A percentile compares a stretch with the other conserved stretches of the same genome.
Conservation (phyloP, 1,140 invertebrate species). For the Semibalanus balanoides region DNA sequence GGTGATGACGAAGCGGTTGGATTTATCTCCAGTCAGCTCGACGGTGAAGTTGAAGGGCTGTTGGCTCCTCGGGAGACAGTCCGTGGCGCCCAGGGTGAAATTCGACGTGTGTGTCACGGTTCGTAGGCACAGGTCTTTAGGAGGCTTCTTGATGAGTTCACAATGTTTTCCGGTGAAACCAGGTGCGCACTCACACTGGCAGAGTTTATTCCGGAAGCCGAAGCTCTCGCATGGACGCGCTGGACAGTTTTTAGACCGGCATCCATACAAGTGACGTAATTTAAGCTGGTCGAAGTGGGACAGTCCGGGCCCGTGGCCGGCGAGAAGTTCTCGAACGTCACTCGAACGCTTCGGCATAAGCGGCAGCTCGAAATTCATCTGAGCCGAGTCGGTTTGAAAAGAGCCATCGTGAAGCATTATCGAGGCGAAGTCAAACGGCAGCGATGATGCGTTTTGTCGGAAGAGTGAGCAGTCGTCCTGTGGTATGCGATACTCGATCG, state of each 20-base stretch:
- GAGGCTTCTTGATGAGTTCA: not conserved
- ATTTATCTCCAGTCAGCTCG: not conserved
- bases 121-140: not conserved
- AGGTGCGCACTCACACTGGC: not conserved
- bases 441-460: not conserved
- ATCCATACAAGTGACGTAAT: not conserved
- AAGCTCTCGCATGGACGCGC: not conserved
- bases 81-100: not conserved
- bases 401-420: not conserved
- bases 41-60: not conserved
- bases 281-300: not conserved
- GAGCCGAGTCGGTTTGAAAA: not conserved
- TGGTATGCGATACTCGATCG: not conserved
- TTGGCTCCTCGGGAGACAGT: not conserved
- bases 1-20: not conserved
- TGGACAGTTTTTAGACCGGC: not conserved
- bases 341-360: not conserved
- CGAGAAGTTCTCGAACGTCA: not conserved
- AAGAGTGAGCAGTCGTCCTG: not conserved
- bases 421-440: not conserved
- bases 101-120: not conserved
- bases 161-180: not conserved
- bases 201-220: not conserved
- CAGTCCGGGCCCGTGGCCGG: not conserved
- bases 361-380: not conserved